phyloP scores from a whole-genome alignment of 2,888 invertebrate genomes.

The Ectemnius continuus region DNA sequence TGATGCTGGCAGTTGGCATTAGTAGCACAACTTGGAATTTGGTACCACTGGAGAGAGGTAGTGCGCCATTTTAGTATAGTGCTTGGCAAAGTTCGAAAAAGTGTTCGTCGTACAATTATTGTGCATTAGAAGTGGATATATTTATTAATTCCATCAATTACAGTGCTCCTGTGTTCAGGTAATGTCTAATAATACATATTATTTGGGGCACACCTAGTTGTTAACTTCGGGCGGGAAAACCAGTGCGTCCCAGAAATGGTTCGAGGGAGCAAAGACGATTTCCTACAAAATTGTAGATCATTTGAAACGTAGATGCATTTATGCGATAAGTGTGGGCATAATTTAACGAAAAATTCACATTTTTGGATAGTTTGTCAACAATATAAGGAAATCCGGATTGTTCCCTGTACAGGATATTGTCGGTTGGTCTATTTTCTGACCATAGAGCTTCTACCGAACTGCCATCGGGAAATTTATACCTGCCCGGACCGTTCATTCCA shows the following conservation, averaged over 20 bases:
- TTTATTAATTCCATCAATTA: too few species aligned
- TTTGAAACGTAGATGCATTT: neutral
- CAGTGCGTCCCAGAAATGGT: slow-evolving; percentile 63
- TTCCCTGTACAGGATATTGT: slow-evolving; percentile 78
- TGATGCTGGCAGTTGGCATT: too few species aligned
- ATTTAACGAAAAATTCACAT: slow-evolving; percentile 45
- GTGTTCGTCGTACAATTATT: too few species aligned
- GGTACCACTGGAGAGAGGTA: too few species aligned
- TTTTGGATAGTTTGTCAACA: slow-evolving; percentile 74
- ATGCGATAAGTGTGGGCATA: too few species aligned
- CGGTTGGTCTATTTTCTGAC: slow-evolving; percentile 79
- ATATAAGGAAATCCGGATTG: slow-evolving; percentile 80
- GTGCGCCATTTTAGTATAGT: too few species aligned
- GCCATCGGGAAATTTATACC: slow-evolving; percentile 80
- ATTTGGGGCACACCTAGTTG: too few species aligned
- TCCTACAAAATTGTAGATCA: slow-evolving; percentile 21
- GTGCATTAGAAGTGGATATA: too few species aligned
- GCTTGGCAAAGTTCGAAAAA: too few species aligned
- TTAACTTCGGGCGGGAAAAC: neutral
- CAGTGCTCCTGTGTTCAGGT: too few species aligned
- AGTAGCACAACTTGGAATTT: too few species aligned
- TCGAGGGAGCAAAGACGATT: slow-evolving; percentile 52
- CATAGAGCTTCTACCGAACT: slow-evolving; percentile 79
- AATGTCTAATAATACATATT: too few species aligned
- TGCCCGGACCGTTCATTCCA: slow-evolving; percentile 79